Conservation (phyloP, 2,888 invertebrate genomes). For the Eumacrocentrus americanus region DNA sequence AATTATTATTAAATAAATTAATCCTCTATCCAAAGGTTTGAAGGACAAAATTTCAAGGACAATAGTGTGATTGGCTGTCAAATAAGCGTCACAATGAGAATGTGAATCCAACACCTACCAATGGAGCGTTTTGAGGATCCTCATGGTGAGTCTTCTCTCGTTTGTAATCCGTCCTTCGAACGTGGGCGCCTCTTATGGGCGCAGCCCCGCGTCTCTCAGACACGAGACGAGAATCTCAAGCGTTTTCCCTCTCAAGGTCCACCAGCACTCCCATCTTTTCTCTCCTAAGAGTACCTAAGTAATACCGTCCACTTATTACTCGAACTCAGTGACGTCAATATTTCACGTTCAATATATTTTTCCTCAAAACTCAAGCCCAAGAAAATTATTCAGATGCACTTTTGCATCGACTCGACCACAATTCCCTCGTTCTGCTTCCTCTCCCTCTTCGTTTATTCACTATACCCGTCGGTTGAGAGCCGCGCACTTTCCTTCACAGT, state of each 20-base stretch:
- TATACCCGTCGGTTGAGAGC: conserved; percentile 8
- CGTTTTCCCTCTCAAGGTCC: conserved; percentile 11
- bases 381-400: not conserved
- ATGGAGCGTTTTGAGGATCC: conserved; percentile 60
- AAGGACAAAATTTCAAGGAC: not conserved
- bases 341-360: conserved; percentile 2
- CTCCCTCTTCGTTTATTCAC: not conserved
- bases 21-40: not conserved
- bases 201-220: conserved; percentile 29
- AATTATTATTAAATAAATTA: not conserved
- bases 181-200: conserved; percentile 37
- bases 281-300: not conserved
- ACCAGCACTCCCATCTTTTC: conserved; percentile 10
- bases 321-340: not conserved
- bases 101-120: conserved; percentile 51
- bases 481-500: conserved; percentile 5
- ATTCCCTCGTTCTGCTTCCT: not conserved
- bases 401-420: not conserved
- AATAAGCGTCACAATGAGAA: not conserved
- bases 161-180: conserved; percentile 21
- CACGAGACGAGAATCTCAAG: conserved; percentile 15
- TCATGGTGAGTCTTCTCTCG: conserved; percentile 55
- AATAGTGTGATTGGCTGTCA: not conserved
- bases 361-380: too few species aligned
- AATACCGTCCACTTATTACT: not conserved